These are phyloP conservation scores for Gracilinanus agilis DNA, from an alignment of 2,113 vertebrate genomes.

Conservation along the genomic window DNA sequence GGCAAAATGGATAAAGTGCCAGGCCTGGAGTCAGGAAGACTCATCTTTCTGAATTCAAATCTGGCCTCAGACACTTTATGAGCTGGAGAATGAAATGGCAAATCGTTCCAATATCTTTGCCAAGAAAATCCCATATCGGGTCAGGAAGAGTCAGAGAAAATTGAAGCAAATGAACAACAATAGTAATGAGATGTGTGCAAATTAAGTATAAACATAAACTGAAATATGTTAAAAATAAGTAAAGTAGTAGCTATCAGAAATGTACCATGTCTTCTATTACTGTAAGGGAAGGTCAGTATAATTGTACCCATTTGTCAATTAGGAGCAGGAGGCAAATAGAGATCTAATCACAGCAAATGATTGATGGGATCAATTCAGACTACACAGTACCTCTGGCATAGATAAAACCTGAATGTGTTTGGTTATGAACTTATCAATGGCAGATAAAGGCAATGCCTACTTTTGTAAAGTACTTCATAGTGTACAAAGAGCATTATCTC, in stretches of 20 bases:
- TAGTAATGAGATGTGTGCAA: not conserved
- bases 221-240: not conserved
- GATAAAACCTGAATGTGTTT: not conserved
- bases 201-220: not conserved
- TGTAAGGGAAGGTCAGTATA: not conserved
- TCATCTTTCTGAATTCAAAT: not conserved
- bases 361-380: not conserved
- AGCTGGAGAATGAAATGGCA: not conserved
- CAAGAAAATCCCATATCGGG: not conserved
- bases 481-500: not conserved
- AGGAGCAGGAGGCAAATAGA: not conserved
- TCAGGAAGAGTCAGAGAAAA: not conserved
- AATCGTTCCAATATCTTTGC: not conserved
- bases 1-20: not conserved
- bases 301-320: not conserved
- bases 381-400: not conserved
- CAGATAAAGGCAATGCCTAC: not conserved
- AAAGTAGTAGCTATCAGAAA: not conserved
- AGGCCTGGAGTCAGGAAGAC: not conserved
- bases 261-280: not conserved
- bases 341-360: not conserved
- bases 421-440: not conserved
- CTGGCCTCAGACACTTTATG: not conserved
- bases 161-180: not conserved
- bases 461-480: not conserved